phyloP scores from a whole-genome alignment of 2,113 vertebrate species.

The Cynoglossus semilaevis region DNA sequence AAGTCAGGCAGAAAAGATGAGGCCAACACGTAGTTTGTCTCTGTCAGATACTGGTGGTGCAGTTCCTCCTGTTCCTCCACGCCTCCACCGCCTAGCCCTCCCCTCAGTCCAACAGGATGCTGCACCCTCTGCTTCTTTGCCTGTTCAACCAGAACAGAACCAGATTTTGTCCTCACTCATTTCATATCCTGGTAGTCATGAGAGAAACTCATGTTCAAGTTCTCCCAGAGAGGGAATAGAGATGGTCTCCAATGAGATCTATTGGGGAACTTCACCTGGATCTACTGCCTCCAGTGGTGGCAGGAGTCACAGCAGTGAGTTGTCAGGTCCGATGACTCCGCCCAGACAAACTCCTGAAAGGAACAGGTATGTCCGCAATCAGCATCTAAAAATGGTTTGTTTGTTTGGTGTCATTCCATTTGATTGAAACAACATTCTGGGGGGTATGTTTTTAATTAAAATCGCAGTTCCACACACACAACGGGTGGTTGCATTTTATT shows the following conservation, averaged over 20 bases:
- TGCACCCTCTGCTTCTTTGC: slow-evolving; percentile 19
- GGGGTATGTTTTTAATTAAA: too few relatives aligned
- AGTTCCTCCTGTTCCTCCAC: slow-evolving; percentile 64
- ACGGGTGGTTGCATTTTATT: too few relatives aligned
- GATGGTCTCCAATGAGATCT: slow-evolving; percentile 89
- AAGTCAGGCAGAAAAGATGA: slow-evolving; percentile 18
- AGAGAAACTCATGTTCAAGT: slow-evolving; percentile 49
- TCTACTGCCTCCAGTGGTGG: slow-evolving; percentile 23
- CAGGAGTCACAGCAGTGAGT: slow-evolving; percentile 46
- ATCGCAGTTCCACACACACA: too few relatives aligned
- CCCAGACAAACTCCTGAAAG: slow-evolving; percentile 60
- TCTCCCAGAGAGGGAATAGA: slow-evolving; percentile 64
- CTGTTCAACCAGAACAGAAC: background rate
- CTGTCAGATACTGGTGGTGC: slow-evolving; percentile 42
- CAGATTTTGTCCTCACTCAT: slow-evolving; percentile 18
- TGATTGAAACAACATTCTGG: too few relatives aligned
- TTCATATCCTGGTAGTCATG: slow-evolving; percentile 32
- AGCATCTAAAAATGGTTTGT: too few relatives aligned
- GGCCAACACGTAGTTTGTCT: slow-evolving; percentile 31
- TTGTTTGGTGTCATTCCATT: too few relatives aligned
- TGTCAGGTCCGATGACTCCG: slow-evolving; percentile 37
- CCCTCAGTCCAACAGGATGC: slow-evolving; percentile 26
- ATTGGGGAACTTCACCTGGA: slow-evolving; percentile 77
- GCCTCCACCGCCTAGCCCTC: slow-evolving; percentile 48
- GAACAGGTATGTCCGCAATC: slow-evolving; percentile 60